Evolutionary conservation across 2,113 vertebrate species (phyloP).

Genomic region (Ellobius talpinus): DNA sequence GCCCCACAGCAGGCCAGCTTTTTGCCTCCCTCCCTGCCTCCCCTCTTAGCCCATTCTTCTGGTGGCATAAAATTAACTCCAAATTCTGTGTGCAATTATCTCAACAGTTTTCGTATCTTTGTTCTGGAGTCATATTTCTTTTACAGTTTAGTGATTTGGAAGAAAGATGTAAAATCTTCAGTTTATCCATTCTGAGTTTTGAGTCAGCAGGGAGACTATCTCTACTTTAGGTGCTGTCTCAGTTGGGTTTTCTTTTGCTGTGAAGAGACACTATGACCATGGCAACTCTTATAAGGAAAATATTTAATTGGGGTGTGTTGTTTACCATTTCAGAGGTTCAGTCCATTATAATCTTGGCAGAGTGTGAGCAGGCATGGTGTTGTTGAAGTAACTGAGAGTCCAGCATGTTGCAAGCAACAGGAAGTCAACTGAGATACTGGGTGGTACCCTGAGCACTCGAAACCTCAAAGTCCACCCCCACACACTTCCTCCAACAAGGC

Average conservation of each 20-base stretch:
- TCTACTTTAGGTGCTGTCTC: background rate
- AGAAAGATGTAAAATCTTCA: constrained; percentile 56
- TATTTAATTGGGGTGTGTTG: background rate
- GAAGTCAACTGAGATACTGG: background rate
- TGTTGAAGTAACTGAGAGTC: background rate
- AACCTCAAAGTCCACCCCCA: background rate
- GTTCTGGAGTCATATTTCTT: constrained; percentile 70
- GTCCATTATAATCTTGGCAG: background rate
- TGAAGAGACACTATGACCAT: background rate
- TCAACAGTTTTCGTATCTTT: constrained; percentile 53
- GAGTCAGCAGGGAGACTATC: constrained; percentile 10
- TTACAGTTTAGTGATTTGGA: constrained; percentile 36
- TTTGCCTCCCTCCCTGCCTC: constrained; percentile 44
- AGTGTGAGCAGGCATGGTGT: background rate
- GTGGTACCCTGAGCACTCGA: background rate
- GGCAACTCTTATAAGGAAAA: background rate
- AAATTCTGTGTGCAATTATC: constrained; percentile 77
- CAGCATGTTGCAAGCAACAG: background rate
- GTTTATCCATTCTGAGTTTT: constrained; percentile 56
- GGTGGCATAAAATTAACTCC: constrained; percentile 78
- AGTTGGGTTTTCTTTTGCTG: background rate
- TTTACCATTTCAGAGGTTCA: background rate
- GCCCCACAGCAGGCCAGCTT: constrained; percentile 69
- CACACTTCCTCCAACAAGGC: background rate
- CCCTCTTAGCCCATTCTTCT: constrained; percentile 75